These are phyloP conservation scores for Tarsius wallacei DNA, from an alignment of 2,797 vertebrate species.

Conservation along the genomic window DNA sequence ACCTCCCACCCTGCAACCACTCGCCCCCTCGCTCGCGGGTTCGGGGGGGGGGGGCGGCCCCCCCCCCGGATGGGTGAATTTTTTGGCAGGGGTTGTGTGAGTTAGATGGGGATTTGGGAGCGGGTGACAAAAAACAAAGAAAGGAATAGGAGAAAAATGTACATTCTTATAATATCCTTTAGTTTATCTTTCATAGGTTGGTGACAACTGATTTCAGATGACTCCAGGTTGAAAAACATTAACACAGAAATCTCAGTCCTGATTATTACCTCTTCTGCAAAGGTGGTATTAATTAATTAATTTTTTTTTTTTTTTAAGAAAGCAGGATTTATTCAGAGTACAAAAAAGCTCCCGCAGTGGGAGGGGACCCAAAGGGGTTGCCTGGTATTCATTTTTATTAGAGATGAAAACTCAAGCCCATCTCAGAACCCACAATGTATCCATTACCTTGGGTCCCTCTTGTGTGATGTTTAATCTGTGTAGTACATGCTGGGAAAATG, in stretches of 20 bases:
- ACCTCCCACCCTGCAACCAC: too few species aligned
- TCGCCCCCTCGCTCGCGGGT: too few species aligned
- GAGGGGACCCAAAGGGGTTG: too few species aligned
- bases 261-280: background rate
- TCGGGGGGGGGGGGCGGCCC: too few species aligned
- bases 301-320: too few species aligned
- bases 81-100: background rate
- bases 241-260: background rate
- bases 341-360: too few species aligned
- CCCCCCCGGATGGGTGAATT: background rate
- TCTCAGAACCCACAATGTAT: background rate
- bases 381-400: background rate
- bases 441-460: conserved; percentile 94
- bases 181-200: background rate
- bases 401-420: background rate
- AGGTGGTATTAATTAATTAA: background rate
- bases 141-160: background rate
- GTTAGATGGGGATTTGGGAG: too few species aligned
- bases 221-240: background rate
- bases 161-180: background rate
- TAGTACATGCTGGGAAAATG: conserved; percentile 97
- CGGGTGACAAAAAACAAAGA: background rate
- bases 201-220: background rate
- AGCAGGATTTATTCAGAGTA: too few species aligned
- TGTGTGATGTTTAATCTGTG: conserved; percentile 95